These are phyloP conservation scores for Myopa tessellatipennis DNA, from an alignment of 2,888 invertebrate species.

Conservation along the genomic window DNA sequence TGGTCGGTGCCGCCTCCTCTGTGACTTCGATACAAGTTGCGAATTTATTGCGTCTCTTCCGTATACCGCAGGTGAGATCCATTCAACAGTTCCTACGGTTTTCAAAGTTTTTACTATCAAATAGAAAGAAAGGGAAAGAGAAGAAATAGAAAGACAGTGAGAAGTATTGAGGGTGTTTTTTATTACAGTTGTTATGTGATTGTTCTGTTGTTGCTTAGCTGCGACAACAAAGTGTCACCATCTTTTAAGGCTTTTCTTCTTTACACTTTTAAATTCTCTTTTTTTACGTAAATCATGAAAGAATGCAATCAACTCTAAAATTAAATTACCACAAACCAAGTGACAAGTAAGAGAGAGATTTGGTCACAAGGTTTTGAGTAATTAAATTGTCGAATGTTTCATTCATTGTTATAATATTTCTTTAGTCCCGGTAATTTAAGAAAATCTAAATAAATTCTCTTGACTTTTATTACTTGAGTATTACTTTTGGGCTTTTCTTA, in stretches of 20 bases:
- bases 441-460: no score
- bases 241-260: no score
- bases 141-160: neutral
- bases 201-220: neutral
- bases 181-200: neutral
- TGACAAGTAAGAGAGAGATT: no score
- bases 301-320: no score
- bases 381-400: no score
- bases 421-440: no score
- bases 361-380: neutral
- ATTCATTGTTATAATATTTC: no score
- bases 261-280: no score
- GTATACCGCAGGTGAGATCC: slow-evolving; percentile 79
- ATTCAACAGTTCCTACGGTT: neutral
- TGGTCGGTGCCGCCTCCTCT: slow-evolving; percentile 90
- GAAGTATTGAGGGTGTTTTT: neutral
- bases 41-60: slow-evolving; percentile 88
- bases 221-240: neutral
- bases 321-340: no score
- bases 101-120: slow-evolving; percentile 3
- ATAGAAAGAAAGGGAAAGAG: neutral
- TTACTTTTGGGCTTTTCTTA: no score
- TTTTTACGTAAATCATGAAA: no score
- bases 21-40: slow-evolving; percentile 97
- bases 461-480: no score